Base-by-base conservation (phyloP, 2,797 vertebrate species). In the Scleropages formosus region DNA sequence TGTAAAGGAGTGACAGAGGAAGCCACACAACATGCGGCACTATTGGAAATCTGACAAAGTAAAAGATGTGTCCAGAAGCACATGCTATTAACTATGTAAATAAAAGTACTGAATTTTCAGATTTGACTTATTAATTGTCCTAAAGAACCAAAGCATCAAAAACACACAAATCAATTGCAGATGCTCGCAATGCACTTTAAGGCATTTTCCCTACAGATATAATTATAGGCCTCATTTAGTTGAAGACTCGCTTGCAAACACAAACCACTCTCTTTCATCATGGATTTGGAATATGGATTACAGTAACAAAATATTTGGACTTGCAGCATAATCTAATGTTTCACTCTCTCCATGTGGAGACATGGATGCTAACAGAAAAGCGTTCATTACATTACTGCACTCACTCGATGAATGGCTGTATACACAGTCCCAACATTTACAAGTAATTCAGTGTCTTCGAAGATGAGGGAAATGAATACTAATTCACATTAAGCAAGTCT, bases 161-260 rank as follows among this genome's bases (percentile, higher is more conserved):
- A 77, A 66, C 60, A 68, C 31, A 73, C 70, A 47, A 22, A 67
- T 66, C 62, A 77, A 49, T 73, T 60, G 62, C 26, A 46, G 73
- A 77, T 24, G 46, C 49, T 49, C 49, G 26, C 20, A 31, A 27
- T 65, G 51, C 70, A 53, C 51, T 60, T 72, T 69, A 73, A 77
- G 70, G 61, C 70, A 46, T 15, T 20, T 60, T 77, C 72, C 63
- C 59, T 71, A 47, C 59, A 61, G 71, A 77, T 66, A 67, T 72
- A 73, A 73, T 77, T 77, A 73, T 53, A 64, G 76, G 71, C 71
- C 64, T 73, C 53, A 53, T 73, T 77, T 73, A 63, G 53, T 73
- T 26, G 63, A 66, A 64, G 76, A 58, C 64, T 73, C 53, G 61
- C 58, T 56, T 67, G 71, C 70, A 73, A 73, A 73, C 64, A 49